phyloP scores from a whole-genome alignment of 2,797 vertebrate genomes.

The Chelon labrosus region DNA sequence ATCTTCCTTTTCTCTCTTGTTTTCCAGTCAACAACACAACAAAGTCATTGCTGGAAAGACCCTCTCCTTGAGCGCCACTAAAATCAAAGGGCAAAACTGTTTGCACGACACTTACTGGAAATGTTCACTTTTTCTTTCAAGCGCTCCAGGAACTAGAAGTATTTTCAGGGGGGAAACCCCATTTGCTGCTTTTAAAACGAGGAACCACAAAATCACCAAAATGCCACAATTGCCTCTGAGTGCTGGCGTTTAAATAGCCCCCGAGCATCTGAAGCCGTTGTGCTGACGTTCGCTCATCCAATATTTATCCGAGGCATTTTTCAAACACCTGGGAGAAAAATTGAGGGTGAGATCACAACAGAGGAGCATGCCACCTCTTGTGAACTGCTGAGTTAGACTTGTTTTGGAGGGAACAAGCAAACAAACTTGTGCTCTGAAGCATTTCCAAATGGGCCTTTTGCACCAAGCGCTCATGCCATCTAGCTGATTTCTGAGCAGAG shows the following conservation, averaged over 20 bases:
- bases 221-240: constrained; percentile 22
- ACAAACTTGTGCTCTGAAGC: constrained; percentile 58
- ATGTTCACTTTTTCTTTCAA: constrained; percentile 38
- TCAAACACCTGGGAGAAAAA: constrained; percentile 60
- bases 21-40: constrained; percentile 42
- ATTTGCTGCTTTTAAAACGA: constrained; percentile 35
- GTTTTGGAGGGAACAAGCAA: constrained; percentile 57
- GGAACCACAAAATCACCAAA: constrained; percentile 40
- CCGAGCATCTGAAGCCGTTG: constrained; percentile 46
- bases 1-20: constrained; percentile 27
- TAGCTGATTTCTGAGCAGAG: constrained; percentile 28
- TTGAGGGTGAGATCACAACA: constrained; percentile 54
- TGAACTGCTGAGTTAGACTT: constrained; percentile 68
- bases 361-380: constrained; percentile 47
- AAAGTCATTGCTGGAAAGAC: constrained; percentile 9
- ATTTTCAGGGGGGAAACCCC: constrained; percentile 22
- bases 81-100: constrained; percentile 45
- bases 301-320: constrained; percentile 68
- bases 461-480: not conserved
- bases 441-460: constrained; percentile 41
- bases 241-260: constrained; percentile 34
- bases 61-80: constrained; percentile 17
- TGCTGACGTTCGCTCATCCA: constrained; percentile 69
- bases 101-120: constrained; percentile 43
- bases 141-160: constrained; percentile 10